Evolutionary conservation across 2,888 invertebrate genomes (phyloP), one percentile per base, ranked within the genome.

Genomic region (Agrilus cyanescens): DNA sequence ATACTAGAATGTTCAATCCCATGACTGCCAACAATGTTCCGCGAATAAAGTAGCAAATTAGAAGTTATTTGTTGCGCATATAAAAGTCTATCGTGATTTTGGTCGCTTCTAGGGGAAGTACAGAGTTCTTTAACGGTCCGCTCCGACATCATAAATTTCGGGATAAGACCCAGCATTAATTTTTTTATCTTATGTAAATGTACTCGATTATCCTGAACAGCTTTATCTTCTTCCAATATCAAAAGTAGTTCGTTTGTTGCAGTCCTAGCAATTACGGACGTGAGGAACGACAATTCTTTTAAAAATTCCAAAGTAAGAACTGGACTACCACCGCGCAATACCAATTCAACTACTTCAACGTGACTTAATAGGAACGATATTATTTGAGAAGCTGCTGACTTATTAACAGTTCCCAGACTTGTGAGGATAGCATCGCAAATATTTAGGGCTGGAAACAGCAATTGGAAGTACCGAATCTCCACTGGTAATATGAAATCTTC

Each of bases 381-480:
- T 38, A 91, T 80, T 70, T 90, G 89, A 7, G 80, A 69, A 12
- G 85, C 77, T 38, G 85, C 86, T 40, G 86, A 83, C 63, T 82
- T 80, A 69, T 93, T 91, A 54, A 85, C 81, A 0, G 82, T 73
- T 20, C 91, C 90, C 38, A 93, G 72, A 1, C 89, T 82, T 1
- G 86, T 85, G 15, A 93, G 72, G 36, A 93, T 66, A 10, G 85
- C 80, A 59, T 87, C 81, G 60, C 88, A 89, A 12, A 94, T 69
- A 49, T 82, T 76, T 46, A 93, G 66, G 14, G 86, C 84, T 0
- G 93, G 89, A 41, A 87, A 73, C 48, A 91, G 72, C 38, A 93
- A 79, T 60, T 88, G 85, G 35, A 88, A 78, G 66, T 88, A 93
- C 37, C 89, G 75, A 41, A 74, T 72, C 43, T 79, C 75, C 1